These are phyloP conservation scores for Xestia xanthographa DNA, from an alignment of 2,888 invertebrate species.

Conservation along the genomic window DNA sequence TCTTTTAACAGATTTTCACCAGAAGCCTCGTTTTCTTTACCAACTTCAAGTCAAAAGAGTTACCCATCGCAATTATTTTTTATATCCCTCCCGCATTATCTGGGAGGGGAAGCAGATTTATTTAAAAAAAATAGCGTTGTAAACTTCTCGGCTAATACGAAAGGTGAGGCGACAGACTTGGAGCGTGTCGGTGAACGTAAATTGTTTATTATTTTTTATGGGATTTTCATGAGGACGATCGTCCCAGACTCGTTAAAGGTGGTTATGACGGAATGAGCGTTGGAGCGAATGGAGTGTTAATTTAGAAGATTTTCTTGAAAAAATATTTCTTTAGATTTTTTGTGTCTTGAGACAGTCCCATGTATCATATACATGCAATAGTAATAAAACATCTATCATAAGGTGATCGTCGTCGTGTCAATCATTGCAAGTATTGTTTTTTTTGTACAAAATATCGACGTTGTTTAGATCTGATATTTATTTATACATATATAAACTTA, in stretches of 20 bases:
- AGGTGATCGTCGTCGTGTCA: no score
- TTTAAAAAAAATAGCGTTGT: slow-evolving; percentile 63
- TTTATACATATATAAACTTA: no score
- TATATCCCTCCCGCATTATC: slow-evolving; percentile 48
- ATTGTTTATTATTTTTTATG: slow-evolving; percentile 90
- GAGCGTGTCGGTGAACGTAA: slow-evolving; percentile 89
- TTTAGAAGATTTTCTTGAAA: background rate
- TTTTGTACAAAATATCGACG: no score
- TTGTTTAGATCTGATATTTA: no score
- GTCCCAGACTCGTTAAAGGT: slow-evolving; percentile 76
- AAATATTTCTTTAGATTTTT: background rate
- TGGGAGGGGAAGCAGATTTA: slow-evolving; percentile 56
- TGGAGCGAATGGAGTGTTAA: slow-evolving; percentile 27
- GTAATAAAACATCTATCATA: background rate
- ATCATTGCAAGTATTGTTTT: no score
- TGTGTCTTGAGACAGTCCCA: background rate
- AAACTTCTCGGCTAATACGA: slow-evolving; percentile 74
- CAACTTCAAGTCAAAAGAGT: slow-evolving; percentile 37
- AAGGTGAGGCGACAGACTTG: slow-evolving; percentile 80
- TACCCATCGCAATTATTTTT: slow-evolving; percentile 53
- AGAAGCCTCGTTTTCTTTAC: slow-evolving; percentile 1
- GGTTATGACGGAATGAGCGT: slow-evolving; percentile 21
- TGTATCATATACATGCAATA: background rate
- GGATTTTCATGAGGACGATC: slow-evolving; percentile 83
- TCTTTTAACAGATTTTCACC: background rate